Evolutionary conservation across 2,888 invertebrate genomes (phyloP), one percentile per base, ranked within the genome.

Genomic region (Oligia latruncula): DNA sequence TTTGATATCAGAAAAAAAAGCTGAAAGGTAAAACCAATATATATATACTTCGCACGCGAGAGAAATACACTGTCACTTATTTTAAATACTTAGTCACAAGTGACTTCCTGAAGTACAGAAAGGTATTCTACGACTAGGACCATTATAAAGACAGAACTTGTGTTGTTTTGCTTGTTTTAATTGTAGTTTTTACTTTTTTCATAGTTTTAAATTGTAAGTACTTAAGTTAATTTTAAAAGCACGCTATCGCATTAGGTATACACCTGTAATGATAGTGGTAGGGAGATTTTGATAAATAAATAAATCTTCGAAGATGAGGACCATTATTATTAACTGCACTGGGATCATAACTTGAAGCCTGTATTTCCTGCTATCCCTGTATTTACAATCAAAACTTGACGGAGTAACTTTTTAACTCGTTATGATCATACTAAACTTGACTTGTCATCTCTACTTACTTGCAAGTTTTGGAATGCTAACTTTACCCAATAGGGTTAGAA

Each of bases 1-100:
- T 85, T 82, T 66, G 72, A 84, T 81, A 80, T 67, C 74, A 80
- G 76, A 78, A 82, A 81, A 71, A 79, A 81, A 78, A 74, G 55
- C 62, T 77, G 71, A 71, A 77, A 79, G 52, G 35, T 49, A 83
- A 82, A 71, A 75, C 52, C 29, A 74, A 68, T 80, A 77, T 67
- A 49, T 64, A 29, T 23, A 62, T 55, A 72, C 55, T 75, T 83
- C 17, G 43, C 17, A 66, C 66, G 60, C 52, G 9, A 72, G 64
- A 65, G 13, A 46, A 65, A 62, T 40, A 77, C n/a, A 15, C 43
- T 13, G 52, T 4, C 43, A 35, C 15, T 43, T 60, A 29, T 43
- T 58, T 17, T n/a, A 9, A 62, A 46, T 46, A n/a, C n/a, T n/a
- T n/a, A 20, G 13, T 9, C 9, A n/a, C 46, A 52, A 62, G 15